A percentile compares a stretch with the other conserved stretches of the same genome.
These are phyloP conservation scores for Nothoprocta pentlandii DNA, from an alignment of 2,113 vertebrate genomes.

Conservation along the genomic window DNA sequence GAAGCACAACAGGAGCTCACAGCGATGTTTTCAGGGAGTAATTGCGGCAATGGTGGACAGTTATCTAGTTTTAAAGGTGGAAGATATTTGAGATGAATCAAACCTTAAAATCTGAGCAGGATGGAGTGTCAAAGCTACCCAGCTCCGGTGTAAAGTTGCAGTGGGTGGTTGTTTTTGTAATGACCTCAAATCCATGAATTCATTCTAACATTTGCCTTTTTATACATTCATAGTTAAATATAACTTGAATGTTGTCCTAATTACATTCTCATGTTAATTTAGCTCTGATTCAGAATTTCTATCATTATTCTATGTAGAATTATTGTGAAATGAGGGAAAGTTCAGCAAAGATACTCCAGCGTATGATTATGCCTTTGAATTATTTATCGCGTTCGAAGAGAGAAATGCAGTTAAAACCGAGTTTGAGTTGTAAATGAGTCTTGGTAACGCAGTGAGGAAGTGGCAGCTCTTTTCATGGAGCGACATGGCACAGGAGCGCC, in stretches of 20 bases:
- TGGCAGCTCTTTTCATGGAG: background rate
- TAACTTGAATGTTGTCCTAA: constrained; percentile 69
- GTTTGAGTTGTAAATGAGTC: constrained; percentile 62
- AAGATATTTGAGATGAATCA: background rate
- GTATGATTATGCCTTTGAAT: constrained; percentile 68
- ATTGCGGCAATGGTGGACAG: background rate
- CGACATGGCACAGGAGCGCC: background rate
- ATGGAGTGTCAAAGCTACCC: background rate
- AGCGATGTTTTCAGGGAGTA: background rate
- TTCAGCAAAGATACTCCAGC: constrained; percentile 51
- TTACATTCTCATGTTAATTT: constrained; percentile 73
- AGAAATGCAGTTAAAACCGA: constrained; percentile 53
- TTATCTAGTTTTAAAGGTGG: background rate
- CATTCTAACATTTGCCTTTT: constrained; percentile 47
- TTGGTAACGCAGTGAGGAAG: background rate
- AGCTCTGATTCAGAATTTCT: constrained; percentile 61
- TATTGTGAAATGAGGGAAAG: constrained; percentile 61
- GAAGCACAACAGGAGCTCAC: background rate
- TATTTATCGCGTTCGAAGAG: constrained; percentile 64
- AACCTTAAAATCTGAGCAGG: background rate
- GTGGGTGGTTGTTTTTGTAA: constrained; percentile 12
- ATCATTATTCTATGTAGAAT: constrained; percentile 65
- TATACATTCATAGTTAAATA: constrained; percentile 69
- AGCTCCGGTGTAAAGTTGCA: background rate
- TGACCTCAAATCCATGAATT: constrained; percentile 43